phyloP scores from a whole-genome alignment of 1,140 invertebrate species.

The Tetramorium simillimum region DNA sequence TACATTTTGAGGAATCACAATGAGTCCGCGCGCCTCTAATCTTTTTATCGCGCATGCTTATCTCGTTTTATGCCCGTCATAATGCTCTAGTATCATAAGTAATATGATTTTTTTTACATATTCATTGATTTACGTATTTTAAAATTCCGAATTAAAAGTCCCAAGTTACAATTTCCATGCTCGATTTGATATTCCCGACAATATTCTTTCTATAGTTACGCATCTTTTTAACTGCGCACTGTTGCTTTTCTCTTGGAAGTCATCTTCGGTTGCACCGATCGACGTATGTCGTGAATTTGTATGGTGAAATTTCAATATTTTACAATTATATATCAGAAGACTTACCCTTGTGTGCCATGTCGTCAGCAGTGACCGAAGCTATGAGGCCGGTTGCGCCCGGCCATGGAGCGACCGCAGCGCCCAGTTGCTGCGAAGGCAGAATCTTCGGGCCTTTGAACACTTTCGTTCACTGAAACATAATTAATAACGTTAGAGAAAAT shows the following conservation, averaged over 20 bases:
- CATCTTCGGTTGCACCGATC: neutral
- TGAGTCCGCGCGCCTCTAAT: neutral
- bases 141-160: neutral
- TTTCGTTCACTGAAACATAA: slow-evolving; percentile 79
- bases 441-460: slow-evolving; percentile 85
- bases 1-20: neutral
- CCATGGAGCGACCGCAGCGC: slow-evolving; percentile 88
- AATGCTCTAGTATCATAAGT: neutral
- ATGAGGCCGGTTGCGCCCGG: slow-evolving; percentile 86
- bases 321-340: neutral
- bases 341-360: slow-evolving; percentile 88
- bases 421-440: slow-evolving; percentile 86
- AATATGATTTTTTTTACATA: neutral
- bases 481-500: slow-evolving; percentile 30
- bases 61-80: neutral
- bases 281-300: too few species aligned
- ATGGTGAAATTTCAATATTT: neutral
- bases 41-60: neutral
- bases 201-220: neutral
- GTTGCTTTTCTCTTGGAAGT: neutral
- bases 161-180: neutral
- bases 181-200: neutral
- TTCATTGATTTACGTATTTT: neutral
- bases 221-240: neutral
- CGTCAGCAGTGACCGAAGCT: slow-evolving; percentile 87